Conservation (phyloP, 2,888 invertebrate species). For the Chloroclystis v-ata region DNA sequence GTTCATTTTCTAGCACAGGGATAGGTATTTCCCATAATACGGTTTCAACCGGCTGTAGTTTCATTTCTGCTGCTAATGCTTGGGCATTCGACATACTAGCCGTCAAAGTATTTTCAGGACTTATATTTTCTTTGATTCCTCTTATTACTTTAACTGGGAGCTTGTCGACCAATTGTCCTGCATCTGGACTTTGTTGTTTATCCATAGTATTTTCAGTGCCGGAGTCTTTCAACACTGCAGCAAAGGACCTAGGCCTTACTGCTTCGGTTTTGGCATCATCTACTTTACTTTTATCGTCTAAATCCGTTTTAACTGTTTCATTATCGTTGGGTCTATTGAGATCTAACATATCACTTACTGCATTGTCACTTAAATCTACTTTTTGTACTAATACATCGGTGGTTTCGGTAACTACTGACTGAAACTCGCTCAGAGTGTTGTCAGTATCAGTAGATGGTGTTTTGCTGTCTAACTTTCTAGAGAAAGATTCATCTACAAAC, state of each 20-base stretch:
- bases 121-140: constrained; percentile 80
- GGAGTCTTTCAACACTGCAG: constrained; percentile 65
- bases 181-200: constrained; percentile 60
- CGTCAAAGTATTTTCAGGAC: constrained; percentile 78
- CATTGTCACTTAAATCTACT: constrained; percentile 68
- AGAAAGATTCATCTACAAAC: constrained; percentile 69
- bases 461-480: constrained; percentile 65
- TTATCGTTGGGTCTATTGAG: constrained; percentile 67
- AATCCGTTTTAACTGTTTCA: constrained; percentile 34
- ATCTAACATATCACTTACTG: constrained; percentile 57
- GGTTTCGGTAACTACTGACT: constrained; percentile 70
- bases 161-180: constrained; percentile 64
- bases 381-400: constrained; percentile 76
- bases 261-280: constrained; percentile 43
- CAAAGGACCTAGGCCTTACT: constrained; percentile 60
- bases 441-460: constrained; percentile 72
- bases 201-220: constrained; percentile 66
- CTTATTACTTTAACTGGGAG: constrained; percentile 76
- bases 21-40: constrained; percentile 43
- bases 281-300: constrained; percentile 23
- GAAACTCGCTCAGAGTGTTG: constrained; percentile 68
- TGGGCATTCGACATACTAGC: constrained; percentile 64
- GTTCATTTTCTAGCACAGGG: constrained; percentile 38
- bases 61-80: constrained; percentile 56
- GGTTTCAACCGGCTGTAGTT: constrained; percentile 43